These are phyloP conservation scores for Pagrus major DNA, from an alignment of 2,113 vertebrate genomes.

Conservation along the genomic window DNA sequence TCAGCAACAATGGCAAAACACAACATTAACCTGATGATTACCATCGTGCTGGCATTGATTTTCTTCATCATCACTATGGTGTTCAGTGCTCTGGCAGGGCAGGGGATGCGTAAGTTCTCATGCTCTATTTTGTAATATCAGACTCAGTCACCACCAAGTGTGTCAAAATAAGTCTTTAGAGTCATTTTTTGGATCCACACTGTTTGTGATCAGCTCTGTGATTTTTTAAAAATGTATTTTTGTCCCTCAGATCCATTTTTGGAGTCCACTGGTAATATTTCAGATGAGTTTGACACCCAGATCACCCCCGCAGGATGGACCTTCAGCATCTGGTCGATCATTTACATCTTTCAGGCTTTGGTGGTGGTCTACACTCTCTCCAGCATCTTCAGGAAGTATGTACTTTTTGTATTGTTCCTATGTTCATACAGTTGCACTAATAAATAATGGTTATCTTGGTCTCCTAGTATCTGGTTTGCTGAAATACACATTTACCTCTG, in stretches of 20 bases:
- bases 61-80: conserved; percentile 68
- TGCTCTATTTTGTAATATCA: background rate
- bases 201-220: background rate
- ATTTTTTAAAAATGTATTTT: background rate
- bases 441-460: background rate
- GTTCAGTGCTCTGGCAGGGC: conserved; percentile 68
- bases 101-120: conserved; percentile 65
- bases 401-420: background rate
- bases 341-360: conserved; percentile 75
- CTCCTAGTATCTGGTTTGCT: background rate
- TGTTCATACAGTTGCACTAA: background rate
- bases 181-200: background rate
- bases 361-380: conserved; percentile 66
- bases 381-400: conserved; percentile 77
- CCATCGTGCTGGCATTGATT: conserved; percentile 63
- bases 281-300: conserved; percentile 68
- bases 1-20: conserved; percentile 67
- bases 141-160: background rate
- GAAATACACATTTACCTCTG: conserved; percentile 2
- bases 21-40: conserved; percentile 42
- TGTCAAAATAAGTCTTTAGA: background rate
- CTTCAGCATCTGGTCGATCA: conserved; percentile 81
- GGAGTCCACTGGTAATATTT: conserved; percentile 63
- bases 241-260: conserved; percentile 73
- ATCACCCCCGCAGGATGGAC: conserved; percentile 82